phyloP scores from a whole-genome alignment of 2,888 invertebrate genomes.

The Melieria omissa region DNA sequence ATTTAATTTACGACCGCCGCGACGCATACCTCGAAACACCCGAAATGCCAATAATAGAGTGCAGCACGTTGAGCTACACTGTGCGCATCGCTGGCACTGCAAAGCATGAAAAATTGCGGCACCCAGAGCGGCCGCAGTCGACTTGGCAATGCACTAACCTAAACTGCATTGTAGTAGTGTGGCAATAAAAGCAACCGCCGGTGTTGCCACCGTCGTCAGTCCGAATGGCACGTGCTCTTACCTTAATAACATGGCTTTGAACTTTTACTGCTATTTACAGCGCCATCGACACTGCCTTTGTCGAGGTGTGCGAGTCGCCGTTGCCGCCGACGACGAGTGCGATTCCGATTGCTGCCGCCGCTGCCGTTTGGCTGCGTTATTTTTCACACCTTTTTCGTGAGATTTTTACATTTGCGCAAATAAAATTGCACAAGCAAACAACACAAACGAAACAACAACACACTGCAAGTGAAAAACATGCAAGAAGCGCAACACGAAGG shows the following conservation, averaged over 20 bases:
- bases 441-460: too few species aligned
- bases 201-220: neutral
- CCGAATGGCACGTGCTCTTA: constrained; percentile 55
- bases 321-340: too few species aligned
- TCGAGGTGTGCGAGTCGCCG: too few species aligned
- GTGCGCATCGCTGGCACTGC: neutral
- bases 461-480: too few species aligned
- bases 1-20: constrained; percentile 6
- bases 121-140: too few species aligned
- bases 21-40: neutral
- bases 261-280: constrained; percentile 47
- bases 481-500: too few species aligned
- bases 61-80: neutral
- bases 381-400: too few species aligned
- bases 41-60: neutral
- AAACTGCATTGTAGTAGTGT: neutral
- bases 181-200: neutral
- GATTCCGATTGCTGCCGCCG: too few species aligned
- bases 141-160: too few species aligned
- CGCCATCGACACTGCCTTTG: constrained; percentile 6
- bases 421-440: too few species aligned
- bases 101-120: neutral
- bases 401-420: too few species aligned
- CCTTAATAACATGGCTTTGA: constrained; percentile 60
- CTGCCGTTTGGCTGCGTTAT: too few species aligned